Evolutionary conservation across 2,797 vertebrate genomes (phyloP), one percentile per base, ranked within the genome.

Genomic region (Scarus forsteni): DNA sequence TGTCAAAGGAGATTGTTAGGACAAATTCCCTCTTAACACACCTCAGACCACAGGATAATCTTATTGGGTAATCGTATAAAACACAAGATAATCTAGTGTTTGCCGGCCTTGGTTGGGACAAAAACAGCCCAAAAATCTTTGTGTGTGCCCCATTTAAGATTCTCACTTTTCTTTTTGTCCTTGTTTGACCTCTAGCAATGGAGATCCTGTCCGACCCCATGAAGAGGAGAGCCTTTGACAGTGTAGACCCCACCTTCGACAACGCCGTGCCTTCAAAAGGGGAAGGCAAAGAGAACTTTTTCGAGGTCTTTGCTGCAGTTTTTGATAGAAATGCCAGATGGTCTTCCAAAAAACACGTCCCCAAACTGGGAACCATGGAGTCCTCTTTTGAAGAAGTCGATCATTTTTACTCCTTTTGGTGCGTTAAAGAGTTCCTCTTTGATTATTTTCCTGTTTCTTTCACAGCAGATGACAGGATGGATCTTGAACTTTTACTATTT

Each of bases 331-430:
- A 99, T 60, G 95, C 95, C 88, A 95, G 98, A 60, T 99, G 98
- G 98, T 98, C 98, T 71, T 94, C 95, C 89, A 96, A 97, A 85
- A 99, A 98, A 88, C 96, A 95, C 53, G 93, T 95, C 16, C 95
- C 97, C 78, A 96, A 93, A 69, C 93, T 99, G 8, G 98, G 98
- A 53, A 93, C 93, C 44, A 77, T 87, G 81, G 94, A 95, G 57
- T 96, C 98, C 1, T 92, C 97, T 1, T 98, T 99, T 88, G 98
- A 99, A 90, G 98, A 99, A 13, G 98, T 99, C 62, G 98, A 99
- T 90, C 91, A 92, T 60, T 99, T 99, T 93, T 99, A 99, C 94
- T 98, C 97, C 9, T 98, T 99, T 88, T 99, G 98, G 98, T 99
- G 84, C 95, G 96, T 92, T n/a, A 3, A 52, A 1, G 6, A 7